Evolutionary conservation across 2,888 invertebrate species (phyloP).

Genomic region (Eristalis arbustorum): DNA sequence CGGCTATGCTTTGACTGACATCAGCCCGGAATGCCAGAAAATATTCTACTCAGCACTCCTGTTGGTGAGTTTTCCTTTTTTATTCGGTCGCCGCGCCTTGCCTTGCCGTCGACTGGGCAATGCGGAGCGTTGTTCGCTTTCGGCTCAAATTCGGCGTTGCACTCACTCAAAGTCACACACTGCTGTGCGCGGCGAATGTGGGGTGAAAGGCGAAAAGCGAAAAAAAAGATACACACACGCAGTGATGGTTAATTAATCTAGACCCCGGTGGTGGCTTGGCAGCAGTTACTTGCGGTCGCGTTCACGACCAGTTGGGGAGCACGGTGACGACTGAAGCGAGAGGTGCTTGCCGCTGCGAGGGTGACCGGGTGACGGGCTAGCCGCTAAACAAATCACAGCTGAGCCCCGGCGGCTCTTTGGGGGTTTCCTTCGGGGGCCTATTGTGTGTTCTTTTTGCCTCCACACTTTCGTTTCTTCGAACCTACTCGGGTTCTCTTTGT

Average conservation of each 20-base stretch:
- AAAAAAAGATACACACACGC: background rate
- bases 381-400: conserved; percentile 39
- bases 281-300: conserved; percentile 4
- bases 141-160: background rate
- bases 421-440: background rate
- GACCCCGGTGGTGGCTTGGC: conserved; percentile 1
- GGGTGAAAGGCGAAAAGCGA: background rate
- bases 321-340: conserved; percentile 58
- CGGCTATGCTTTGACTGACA: background rate
- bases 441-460: background rate
- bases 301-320: conserved; percentile 54
- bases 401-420: conserved; percentile 28
- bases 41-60: conserved; percentile 25
- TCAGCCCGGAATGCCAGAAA: conserved; percentile 35
- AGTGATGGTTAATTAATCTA: conserved; percentile 22
- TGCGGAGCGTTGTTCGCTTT: background rate
- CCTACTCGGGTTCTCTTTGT: conserved; percentile 31
- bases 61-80: conserved; percentile 42
- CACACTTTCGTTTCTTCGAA: conserved; percentile 1
- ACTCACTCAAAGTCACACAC: conserved; percentile 33
- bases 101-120: background rate
- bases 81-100: conserved; percentile 5
- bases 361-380: background rate
- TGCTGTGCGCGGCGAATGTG: background rate
- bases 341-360: background rate